Percentiles rank a stretch among this genome's conserved stretches.
Evolutionary conservation across 1,140 invertebrate species (phyloP).

Genomic region (Caligus rogercresseyi): DNA sequence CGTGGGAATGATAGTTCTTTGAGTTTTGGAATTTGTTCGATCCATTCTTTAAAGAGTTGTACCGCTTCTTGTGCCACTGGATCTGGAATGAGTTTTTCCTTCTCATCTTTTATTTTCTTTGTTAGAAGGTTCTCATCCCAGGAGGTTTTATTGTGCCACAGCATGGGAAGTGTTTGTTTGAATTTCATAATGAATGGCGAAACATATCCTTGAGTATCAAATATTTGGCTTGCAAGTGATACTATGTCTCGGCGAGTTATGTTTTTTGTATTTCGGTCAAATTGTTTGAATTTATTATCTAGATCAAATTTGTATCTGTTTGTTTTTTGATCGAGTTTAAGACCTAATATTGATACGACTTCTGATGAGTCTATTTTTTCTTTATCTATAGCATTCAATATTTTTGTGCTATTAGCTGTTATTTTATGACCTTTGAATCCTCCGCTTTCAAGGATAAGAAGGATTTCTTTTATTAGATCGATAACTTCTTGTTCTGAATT

Average conservation of each 20-base stretch:
- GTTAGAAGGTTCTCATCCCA: slow-evolving; percentile 9
- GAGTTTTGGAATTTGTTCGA: neutral
- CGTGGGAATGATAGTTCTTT: neutral
- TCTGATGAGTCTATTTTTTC: neutral
- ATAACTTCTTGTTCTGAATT: neutral
- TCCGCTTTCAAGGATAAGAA: neutral
- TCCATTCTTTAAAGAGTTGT: slow-evolving; percentile 2
- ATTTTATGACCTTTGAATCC: slow-evolving; percentile 5
- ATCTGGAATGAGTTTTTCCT: neutral
- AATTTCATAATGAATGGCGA: neutral
- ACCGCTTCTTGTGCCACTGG: slow-evolving; percentile 2
- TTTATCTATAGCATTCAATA: neutral
- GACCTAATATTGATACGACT: neutral
- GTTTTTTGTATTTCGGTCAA: neutral
- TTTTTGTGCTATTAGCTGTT: neutral
- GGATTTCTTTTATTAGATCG: neutral
- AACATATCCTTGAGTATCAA: slow-evolving; percentile 6
- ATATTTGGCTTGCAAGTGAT: neutral
- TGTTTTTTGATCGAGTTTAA: neutral
- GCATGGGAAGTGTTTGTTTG: neutral
- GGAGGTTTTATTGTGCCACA: neutral
- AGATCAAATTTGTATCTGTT: slow-evolving; percentile 1
- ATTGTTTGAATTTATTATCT: slow-evolving; percentile 10
- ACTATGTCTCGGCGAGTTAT: neutral
- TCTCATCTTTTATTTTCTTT: neutral